Percentiles rank a stretch among this genome's conserved stretches.
Conservation (phyloP, 92 coral and sea anemone species). For the Virgularia gustaviana region DNA sequence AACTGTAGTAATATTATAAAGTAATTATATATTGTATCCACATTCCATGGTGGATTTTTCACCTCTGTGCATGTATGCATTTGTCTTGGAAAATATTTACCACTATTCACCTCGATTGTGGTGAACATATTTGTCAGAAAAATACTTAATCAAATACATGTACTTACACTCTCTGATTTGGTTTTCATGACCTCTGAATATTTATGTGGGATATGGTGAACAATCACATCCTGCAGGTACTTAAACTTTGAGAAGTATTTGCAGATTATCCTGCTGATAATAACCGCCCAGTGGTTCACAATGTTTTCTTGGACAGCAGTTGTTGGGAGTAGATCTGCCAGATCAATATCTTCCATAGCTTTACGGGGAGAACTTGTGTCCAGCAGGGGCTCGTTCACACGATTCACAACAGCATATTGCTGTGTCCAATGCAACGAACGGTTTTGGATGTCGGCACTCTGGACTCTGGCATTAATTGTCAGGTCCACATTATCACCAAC, state of each 20-base stretch:
- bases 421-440: slow-evolving; percentile 67
- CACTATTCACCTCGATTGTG: too few species aligned
- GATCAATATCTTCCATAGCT: slow-evolving; percentile 39
- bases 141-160: too few species aligned
- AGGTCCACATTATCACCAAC: slow-evolving; percentile 59
- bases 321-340: slow-evolving; percentile 45
- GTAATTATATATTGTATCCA: too few species aligned
- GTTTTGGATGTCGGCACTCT: slow-evolving; percentile 25
- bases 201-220: too few species aligned
- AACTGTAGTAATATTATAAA: too few species aligned
- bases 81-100: too few species aligned
- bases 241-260: slow-evolving; percentile 41
- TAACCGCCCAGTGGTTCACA: slow-evolving; percentile 37
- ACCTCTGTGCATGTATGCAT: too few species aligned
- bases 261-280: slow-evolving; percentile 49
- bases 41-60: too few species aligned
- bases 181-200: too few species aligned
- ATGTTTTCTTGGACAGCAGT: slow-evolving; percentile 37
- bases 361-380: slow-evolving; percentile 33
- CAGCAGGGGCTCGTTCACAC: slow-evolving; percentile 35
- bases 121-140: too few species aligned
- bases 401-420: slow-evolving; percentile 51
- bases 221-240: too few species aligned
- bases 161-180: too few species aligned
- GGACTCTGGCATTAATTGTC: slow-evolving; percentile 42